Conservation (phyloP, 2,797 vertebrate species). For the Epinephelus awoara region DNA sequence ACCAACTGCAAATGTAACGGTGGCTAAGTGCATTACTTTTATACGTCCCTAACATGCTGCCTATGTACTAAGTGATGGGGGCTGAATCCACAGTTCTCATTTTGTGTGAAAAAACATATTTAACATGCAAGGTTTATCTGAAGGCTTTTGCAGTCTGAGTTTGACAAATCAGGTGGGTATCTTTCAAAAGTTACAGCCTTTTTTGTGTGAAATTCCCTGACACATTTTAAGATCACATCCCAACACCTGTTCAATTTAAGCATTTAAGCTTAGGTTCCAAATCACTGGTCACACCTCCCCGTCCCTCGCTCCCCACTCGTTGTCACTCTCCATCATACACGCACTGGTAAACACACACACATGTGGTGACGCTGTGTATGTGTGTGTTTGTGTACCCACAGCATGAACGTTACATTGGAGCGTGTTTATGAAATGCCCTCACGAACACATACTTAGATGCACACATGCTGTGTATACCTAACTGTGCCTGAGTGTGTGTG, state of each 20-base stretch:
- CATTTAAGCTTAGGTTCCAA: slow-evolving; percentile 42
- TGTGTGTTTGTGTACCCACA: slow-evolving; percentile 24
- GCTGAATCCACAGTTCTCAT: no score
- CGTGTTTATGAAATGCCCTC: slow-evolving; percentile 54
- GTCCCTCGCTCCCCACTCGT: slow-evolving; percentile 12
- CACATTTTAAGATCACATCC: slow-evolving; percentile 33
- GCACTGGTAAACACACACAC: slow-evolving; percentile 52
- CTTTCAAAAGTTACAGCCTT: not conserved
- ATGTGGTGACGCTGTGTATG: not conserved
- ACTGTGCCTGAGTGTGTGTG: slow-evolving; percentile 23
- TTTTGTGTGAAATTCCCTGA: slow-evolving; percentile 13
- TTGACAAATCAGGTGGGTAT: not conserved
- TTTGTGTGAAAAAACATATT: not conserved
- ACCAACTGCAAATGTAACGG: no score
- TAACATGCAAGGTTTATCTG: not conserved
- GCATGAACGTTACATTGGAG: not conserved
- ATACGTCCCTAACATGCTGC: no score
- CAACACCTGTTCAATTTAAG: slow-evolving; percentile 49
- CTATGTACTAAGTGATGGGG: no score
- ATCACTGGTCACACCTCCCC: slow-evolving; percentile 30
- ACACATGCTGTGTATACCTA: slow-evolving; percentile 27
- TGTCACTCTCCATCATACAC: slow-evolving; percentile 58
- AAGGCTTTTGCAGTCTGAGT: not conserved
- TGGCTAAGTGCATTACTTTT: no score
- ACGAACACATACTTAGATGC: slow-evolving; percentile 47